Base-by-base conservation (phyloP, 2,113 vertebrate species). In the Dasyprocta punctata region DNA sequence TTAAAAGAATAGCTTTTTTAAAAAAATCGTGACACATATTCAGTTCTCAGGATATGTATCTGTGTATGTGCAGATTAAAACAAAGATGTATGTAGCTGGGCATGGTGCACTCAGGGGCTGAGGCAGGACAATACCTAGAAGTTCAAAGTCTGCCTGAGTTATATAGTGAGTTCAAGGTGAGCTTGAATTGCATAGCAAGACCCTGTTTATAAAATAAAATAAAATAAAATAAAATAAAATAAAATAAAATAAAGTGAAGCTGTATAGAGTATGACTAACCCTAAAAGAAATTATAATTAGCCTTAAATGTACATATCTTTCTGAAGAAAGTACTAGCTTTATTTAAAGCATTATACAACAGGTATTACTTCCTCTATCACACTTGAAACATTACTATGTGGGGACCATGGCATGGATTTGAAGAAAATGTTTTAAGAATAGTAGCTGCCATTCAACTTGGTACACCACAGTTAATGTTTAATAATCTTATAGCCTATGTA, bases 201-300 rank as follows among this genome's bases (percentile, higher is more conserved):
- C 24, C 11, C 24, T 75, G 11, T 77, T 24, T 47, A 13, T 44
- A 73, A 41, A 41, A 49, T 49, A n/a, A n/a, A n/a, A n/a, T n/a
- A n/a, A n/a, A n/a, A n/a, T n/a, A n/a, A n/a, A n/a, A n/a, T n/a
- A n/a, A n/a, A 26, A 41, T 73, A 26, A 73, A 44, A 44, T 2
- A 69, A 69, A 60, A 7, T 60, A 60, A 60, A 71, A 38, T 85
- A 30, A 73, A 90, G 20, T 3, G 93, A 86, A 41, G 2, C 19
- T 24, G 33, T 54, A 33, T 4, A 49, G 19, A 92, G 7, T 28
- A 9, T 75, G 41, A 60, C 3, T 54, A 65, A 44, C 38, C 10
- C 12, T 54, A 0, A 92, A 95, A 17, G 12, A 95, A 96, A 83
- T 84, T 60, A 58, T 47, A 89, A 89, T 75, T 86, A 95, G 24